Evolutionary conservation across 2,113 vertebrate genomes (phyloP), one percentile per base, ranked within the genome.

Genomic region (Lonchura striata): DNA sequence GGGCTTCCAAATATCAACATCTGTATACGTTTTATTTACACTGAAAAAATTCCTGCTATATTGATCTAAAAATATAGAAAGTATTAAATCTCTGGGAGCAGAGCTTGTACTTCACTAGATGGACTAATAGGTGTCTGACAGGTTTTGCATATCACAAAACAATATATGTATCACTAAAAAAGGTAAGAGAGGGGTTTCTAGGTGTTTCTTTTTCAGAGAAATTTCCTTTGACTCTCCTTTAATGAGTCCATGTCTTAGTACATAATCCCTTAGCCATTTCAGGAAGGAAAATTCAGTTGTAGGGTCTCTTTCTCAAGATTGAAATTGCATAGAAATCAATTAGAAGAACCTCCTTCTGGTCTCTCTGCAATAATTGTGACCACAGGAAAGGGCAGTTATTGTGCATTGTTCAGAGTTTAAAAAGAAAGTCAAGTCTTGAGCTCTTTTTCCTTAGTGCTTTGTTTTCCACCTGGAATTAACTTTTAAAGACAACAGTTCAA

Each of bases 401-500:
- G 86, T 95, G 83, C 65, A 89, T 92, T 94, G 93, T 95, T 95
- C 57, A 59, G 54, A 72, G 59, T 41, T 19, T n/a, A 19, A 53
- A 85, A 52, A 13, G 22, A 79, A 21, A 81, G 19, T 18, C 19
- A 53, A 39, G 5, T n/a, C 65, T 75, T 86, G 39, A 88, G 41
- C 46, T 81, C 53, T 64, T 81, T 86, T 71, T 75, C 30, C 33
- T 77, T 75, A 60, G 28, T 77, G 30, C 52, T 93, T 93, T 90
- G 41, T 95, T 95, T 94, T 92, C n/a, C 66, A 89, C 42, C 69
- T 95, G 64, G 49, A 84, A 76, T 87, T 92, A 87, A 76, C 25
- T 91, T 75, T 31, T 79, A 64, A 78, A 89, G n/a, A 49, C 44
- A 87, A 47, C 15, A 18, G 46, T 41, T 75, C 31, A 75, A 69